Percentiles rank a stretch among this genome's conserved stretches.
phyloP scores from a whole-genome alignment of 1,140 invertebrate species.

The Cecropterus lyciades region DNA sequence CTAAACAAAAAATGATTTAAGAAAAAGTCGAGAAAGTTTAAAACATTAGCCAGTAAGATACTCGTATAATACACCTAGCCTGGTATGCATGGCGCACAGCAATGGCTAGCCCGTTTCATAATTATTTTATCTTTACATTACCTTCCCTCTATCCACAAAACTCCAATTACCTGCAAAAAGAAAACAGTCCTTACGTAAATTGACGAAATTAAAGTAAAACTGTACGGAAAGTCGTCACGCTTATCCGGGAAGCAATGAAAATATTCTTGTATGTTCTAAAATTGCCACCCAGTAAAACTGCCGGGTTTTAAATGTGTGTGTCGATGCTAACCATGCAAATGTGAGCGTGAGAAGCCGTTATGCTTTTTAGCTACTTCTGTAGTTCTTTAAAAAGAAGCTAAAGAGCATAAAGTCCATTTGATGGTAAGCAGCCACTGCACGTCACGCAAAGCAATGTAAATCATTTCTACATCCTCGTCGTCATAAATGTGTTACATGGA shows the following conservation, averaged over 20 bases:
- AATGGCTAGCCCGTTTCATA: neutral
- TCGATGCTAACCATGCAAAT: no score
- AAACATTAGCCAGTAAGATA: neutral
- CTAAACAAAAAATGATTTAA: neutral
- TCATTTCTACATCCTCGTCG: no score
- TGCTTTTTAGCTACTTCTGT: no score
- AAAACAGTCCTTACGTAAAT: constrained; percentile 26
- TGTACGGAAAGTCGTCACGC: neutral
- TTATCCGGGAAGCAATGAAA: constrained; percentile 2
- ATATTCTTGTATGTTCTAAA: constrained; percentile 1
- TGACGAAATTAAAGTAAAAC: constrained; percentile 15
- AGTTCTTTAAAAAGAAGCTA: no score
- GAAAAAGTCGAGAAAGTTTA: neutral
- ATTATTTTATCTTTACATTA: constrained; percentile 22
- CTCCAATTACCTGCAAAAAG: constrained; percentile 39
- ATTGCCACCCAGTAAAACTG: constrained; percentile 1
- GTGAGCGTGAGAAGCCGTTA: no score
- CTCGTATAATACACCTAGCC: neutral
- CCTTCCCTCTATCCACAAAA: constrained; percentile 15
- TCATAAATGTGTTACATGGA: no score
- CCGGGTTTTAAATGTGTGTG: neutral
- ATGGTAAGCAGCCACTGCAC: no score
- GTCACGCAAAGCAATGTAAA: no score
- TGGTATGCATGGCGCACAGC: neutral
- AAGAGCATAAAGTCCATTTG: no score